Conservation (phyloP, 2,888 invertebrate species). For the Zelleria hepariella region DNA sequence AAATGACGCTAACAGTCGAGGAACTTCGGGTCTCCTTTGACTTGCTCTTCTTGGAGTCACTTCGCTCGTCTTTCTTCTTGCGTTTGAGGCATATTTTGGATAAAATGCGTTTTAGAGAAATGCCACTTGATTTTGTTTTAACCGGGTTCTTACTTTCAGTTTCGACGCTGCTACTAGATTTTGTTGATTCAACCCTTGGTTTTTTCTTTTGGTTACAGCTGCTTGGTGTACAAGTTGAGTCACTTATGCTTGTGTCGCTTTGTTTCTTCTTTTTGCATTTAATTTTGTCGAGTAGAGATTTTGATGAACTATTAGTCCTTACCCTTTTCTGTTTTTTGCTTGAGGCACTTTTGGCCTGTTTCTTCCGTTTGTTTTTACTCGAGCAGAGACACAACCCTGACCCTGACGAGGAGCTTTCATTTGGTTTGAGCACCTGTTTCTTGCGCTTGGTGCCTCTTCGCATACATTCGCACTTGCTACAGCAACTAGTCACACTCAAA, state of each 20-base stretch:
- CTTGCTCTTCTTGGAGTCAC: not conserved
- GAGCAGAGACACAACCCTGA: not conserved
- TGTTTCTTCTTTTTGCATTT: too few species aligned
- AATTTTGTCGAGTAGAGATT: not conserved
- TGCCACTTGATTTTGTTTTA: not conserved
- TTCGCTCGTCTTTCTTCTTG: not conserved
- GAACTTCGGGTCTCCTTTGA: not conserved
- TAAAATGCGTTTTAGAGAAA: not conserved
- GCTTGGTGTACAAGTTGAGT: not conserved
- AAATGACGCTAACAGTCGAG: not conserved
- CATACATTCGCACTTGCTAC: not conserved
- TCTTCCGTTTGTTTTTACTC: not conserved
- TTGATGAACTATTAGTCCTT: not conserved
- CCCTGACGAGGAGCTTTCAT: not conserved
- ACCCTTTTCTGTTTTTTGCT: not conserved
- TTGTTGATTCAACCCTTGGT: not conserved
- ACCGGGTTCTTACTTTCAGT: not conserved
- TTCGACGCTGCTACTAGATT: not conserved
- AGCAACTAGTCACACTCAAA: not conserved
- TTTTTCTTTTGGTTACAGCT: not conserved
- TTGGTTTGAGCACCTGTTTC: not conserved
- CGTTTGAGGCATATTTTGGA: not conserved
- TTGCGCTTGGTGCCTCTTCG: not conserved
- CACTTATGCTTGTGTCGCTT: not conserved
- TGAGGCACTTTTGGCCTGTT: not conserved